Percentiles rank a stretch among this genome's conserved stretches.
phyloP scores from a whole-genome alignment of 1,140 invertebrate genomes.

The Trichomalopsis sarcophagae region DNA sequence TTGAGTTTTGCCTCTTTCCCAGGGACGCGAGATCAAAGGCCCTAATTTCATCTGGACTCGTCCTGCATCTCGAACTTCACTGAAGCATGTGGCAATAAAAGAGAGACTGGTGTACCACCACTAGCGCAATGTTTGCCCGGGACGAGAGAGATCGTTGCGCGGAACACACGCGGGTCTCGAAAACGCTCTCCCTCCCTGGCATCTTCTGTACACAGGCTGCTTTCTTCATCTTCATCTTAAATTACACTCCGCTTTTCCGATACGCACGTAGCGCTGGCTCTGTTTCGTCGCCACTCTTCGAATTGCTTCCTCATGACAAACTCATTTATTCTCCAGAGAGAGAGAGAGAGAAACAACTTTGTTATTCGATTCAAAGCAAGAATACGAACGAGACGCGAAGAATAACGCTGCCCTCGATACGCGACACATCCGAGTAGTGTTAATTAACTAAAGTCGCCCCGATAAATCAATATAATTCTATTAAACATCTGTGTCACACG shows the following conservation, averaged over 20 bases:
- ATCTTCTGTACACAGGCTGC: not conserved
- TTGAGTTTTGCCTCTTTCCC: conserved; percentile 15
- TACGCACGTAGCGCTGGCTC: not conserved
- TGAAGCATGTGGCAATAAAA: conserved; percentile 54
- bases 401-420: not conserved
- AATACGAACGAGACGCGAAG: not conserved
- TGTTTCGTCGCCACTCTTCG: not conserved
- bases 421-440: not conserved
- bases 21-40: conserved; percentile 55
- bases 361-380: not conserved
- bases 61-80: conserved; percentile 50
- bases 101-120: conserved; percentile 5
- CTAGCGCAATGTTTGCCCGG: conserved; percentile 53
- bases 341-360: not conserved
- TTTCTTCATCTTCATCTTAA: conserved; percentile 48
- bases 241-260: not conserved
- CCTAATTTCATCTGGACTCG: conserved; percentile 53
- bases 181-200: not conserved
- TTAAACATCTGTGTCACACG: not conserved
- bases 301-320: not conserved
- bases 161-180: not conserved
- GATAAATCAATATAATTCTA: conserved; percentile 1
- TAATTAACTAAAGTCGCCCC: not conserved
- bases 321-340: not conserved
- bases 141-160: not conserved